Base-by-base conservation (phyloP, 1,140 invertebrate genomes). In the Brachionus plicatilis region DNA sequence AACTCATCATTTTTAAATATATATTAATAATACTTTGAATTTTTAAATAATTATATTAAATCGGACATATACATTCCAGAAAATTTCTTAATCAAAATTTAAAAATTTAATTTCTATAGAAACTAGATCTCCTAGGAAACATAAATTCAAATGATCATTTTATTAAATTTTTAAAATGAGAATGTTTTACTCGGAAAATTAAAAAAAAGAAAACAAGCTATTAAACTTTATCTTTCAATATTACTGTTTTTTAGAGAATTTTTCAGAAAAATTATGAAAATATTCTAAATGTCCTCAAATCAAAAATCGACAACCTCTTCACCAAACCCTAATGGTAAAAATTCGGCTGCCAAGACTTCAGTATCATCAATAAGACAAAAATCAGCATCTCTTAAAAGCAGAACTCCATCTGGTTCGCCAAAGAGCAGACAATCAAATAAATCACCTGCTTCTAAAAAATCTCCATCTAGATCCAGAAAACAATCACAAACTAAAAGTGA, bases 401-500 rank as follows among this genome's bases (percentile, higher is more conserved):
- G 72, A 76, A 76, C 72, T 12, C 41, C 72, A 27, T 76, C 70
- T n/a, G 9, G 70, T 43, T 75, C 72, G 24, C 72, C 72, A 24
- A 76, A 76, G 24, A 76, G 72, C 27, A 33, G 72, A 50, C 45
- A 50, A 76, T 76, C 72, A 0, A 76, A 76, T 9, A 76, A 76
- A 50, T 76, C 72, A 29, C 72, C 72, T 24, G 27, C 41, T 50
- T 76, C 72, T 27, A 76, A 76, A 50, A 76, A 50, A 76, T 76
- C 72, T 24, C 72, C 72, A 20, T 76, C 72, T 20, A 45, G 72
- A 47, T 76, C 72, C 9, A 76, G 72, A 76, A 76, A 50, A 50
- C 72, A 76, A 76, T 76, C 72, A 24, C 72, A 50, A 76, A 41
- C 72, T 50, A 76, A 76, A 76, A 76, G 41, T 50, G 72, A 76